These are phyloP conservation scores for Syrphus vitripennis DNA, from an alignment of 2,888 invertebrate genomes.

Conservation along the genomic window DNA sequence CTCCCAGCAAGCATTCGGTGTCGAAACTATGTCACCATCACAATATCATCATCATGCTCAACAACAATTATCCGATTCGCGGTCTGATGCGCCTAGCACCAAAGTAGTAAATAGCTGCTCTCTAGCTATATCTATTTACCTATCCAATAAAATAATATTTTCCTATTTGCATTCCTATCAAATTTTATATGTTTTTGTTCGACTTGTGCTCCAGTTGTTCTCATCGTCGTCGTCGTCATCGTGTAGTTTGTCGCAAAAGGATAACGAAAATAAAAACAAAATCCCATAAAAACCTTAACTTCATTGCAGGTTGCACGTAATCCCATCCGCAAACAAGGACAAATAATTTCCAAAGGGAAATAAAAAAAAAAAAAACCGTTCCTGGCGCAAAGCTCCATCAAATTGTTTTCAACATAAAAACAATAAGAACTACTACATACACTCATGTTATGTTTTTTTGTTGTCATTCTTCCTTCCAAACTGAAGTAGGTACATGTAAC, in stretches of 20 bases:
- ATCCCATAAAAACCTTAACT: slow-evolving; percentile 20
- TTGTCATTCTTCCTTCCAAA: slow-evolving; percentile 3
- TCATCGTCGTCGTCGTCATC: not conserved
- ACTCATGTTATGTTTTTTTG: slow-evolving; percentile 11
- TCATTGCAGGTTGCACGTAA: slow-evolving; percentile 68
- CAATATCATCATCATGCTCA: slow-evolving; percentile 22
- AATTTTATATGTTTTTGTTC: slow-evolving; percentile 32
- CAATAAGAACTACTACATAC: slow-evolving; percentile 40
- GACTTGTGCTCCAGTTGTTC: slow-evolving; percentile 29
- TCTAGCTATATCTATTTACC: not conserved
- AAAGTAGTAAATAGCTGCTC: not conserved
- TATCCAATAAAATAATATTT: slow-evolving; percentile 26
- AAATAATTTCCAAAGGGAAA: slow-evolving; percentile 23
- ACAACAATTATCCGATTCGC: slow-evolving; percentile 49
- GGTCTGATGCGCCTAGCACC: slow-evolving; percentile 50
- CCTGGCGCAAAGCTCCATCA: slow-evolving; percentile 63
- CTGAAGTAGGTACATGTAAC: slow-evolving; percentile 20
- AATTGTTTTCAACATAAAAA: slow-evolving; percentile 67
- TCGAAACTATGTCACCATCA: not conserved
- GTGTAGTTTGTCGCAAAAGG: not conserved
- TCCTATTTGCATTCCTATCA: slow-evolving; percentile 55
- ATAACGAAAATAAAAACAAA: slow-evolving; percentile 2
- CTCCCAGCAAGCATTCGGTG: not conserved
- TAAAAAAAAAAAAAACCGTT: slow-evolving; percentile 24
- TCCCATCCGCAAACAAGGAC: slow-evolving; percentile 60